A percentile compares a stretch with the other conserved stretches of the same genome.
Evolutionary conservation across 2,797 vertebrate species (phyloP).

Genomic region (Acrossocheilus fasciatus): DNA sequence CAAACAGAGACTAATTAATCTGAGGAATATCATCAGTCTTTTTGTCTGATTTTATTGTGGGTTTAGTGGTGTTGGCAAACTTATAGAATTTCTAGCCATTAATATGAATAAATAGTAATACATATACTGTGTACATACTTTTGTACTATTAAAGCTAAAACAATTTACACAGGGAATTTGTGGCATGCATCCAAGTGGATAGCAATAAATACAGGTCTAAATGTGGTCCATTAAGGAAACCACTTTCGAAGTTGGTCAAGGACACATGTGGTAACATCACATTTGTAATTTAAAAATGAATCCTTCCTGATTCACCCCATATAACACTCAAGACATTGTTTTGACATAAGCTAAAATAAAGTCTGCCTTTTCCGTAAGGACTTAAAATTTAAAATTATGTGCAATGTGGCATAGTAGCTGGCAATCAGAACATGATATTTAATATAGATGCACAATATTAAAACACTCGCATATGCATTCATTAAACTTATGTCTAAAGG

Average conservation of each 20-base stretch:
- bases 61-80: background rate
- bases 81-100: background rate
- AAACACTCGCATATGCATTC: background rate
- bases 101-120: background rate
- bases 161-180: background rate
- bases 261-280: constrained; percentile 1
- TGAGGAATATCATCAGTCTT: constrained; percentile 20
- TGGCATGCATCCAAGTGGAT: background rate
- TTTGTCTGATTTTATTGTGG: background rate
- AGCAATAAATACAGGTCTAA: background rate
- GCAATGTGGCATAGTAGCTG: background rate
- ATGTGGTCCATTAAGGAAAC: background rate
- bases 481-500: background rate
- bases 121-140: background rate
- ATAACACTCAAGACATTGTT: background rate
- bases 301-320: background rate
- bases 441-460: background rate
- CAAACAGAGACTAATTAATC: constrained; percentile 16
- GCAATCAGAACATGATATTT: background rate
- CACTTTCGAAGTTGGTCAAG: background rate
- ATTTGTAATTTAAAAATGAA: background rate
- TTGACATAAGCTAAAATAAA: background rate
- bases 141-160: background rate
- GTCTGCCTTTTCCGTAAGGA: background rate
- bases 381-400: background rate